Conservation (phyloP, 2,113 vertebrate species). For the Urocolius indicus region DNA sequence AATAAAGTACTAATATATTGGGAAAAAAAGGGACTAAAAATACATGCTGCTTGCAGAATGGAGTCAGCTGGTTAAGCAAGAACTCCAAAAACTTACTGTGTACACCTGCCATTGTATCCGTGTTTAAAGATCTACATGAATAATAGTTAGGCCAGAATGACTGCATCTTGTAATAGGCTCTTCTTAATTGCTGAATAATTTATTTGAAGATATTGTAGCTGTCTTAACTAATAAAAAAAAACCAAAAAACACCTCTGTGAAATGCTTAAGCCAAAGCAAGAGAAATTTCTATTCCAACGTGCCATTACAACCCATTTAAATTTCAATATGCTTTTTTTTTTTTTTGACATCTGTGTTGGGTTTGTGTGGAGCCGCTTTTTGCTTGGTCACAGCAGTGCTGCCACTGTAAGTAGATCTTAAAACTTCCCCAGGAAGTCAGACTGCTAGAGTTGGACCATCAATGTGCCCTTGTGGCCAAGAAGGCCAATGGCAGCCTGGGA, state of each 20-base stretch:
- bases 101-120: neutral
- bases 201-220: slow-evolving; percentile 37
- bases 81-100: neutral
- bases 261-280: slow-evolving; percentile 29
- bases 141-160: slow-evolving; percentile 1
- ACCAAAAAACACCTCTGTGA: neutral
- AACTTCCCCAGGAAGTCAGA: too few relatives aligned
- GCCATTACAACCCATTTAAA: neutral
- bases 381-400: too few relatives aligned
- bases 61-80: neutral
- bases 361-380: too few relatives aligned
- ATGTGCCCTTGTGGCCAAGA: too few relatives aligned
- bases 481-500: too few relatives aligned
- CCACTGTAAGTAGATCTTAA: too few relatives aligned
- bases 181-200: slow-evolving; percentile 66
- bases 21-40: neutral
- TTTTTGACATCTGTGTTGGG: neutral
- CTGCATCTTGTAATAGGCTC: slow-evolving; percentile 39
- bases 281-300: slow-evolving; percentile 5
- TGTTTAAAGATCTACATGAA: slow-evolving; percentile 23
- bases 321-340: neutral
- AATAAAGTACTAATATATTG: neutral
- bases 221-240: slow-evolving; percentile 64
- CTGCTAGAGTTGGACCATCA: too few relatives aligned
- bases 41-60: neutral